Conservation (phyloP, 1,140 invertebrate genomes). For the Piezodorus guildinii region DNA sequence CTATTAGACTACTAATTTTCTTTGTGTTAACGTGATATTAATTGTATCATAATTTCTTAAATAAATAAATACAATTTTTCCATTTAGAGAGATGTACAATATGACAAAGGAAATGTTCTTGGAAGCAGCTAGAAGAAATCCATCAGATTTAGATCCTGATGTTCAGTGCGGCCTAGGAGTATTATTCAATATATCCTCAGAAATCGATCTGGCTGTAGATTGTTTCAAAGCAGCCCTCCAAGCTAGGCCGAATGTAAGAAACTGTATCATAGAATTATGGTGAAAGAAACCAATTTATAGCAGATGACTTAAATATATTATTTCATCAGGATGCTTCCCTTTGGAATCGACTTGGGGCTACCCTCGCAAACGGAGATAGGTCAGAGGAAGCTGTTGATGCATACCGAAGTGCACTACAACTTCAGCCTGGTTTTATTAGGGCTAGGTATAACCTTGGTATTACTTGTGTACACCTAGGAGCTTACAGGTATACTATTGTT, state of each 20-base stretch:
- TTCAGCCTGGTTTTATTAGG: slow-evolving; percentile 91
- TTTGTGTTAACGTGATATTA: no score
- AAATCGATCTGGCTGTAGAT: slow-evolving; percentile 93
- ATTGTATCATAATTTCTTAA: no score
- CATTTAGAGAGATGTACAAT: slow-evolving; percentile 45
- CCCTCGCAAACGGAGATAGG: slow-evolving; percentile 86
- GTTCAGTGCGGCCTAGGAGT: slow-evolving; percentile 92
- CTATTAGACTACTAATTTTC: no score
- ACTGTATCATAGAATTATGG: no score
- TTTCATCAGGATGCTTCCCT: slow-evolving; percentile 70
- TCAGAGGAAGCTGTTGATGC: slow-evolving; percentile 94
- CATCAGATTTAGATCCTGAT: slow-evolving; percentile 71
- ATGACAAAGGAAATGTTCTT: slow-evolving; percentile 72
- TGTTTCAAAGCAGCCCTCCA: slow-evolving; percentile 85
- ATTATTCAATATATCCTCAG: slow-evolving; percentile 84
- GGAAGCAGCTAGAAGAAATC: slow-evolving; percentile 69
- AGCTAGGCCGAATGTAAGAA: slow-evolving; percentile 56
- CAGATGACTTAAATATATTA: no score
- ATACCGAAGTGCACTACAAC: slow-evolving; percentile 80
- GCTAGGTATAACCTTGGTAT: slow-evolving; percentile 97
- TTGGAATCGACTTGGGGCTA: slow-evolving; percentile 96
- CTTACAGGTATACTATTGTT: slow-evolving; percentile 57
- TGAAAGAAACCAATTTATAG: no score
- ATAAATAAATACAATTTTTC: slow-evolving; percentile 3
- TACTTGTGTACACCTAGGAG: slow-evolving; percentile 91